Evolutionary conservation across 1,140 invertebrate species (phyloP).

Genomic region (Mesaphorura yosii): DNA sequence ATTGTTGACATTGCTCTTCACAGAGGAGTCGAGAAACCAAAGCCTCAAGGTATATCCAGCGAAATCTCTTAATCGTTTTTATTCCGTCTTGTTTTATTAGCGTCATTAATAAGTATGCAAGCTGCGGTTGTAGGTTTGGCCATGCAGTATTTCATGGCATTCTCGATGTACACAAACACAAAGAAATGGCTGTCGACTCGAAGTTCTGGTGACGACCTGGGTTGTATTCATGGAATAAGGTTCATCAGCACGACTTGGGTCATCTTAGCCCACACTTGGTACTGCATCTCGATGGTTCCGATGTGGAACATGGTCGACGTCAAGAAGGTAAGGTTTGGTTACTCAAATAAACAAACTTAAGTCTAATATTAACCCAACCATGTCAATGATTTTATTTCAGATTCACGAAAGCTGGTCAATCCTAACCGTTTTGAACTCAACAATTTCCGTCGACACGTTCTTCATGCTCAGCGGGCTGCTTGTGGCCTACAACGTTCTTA

Average conservation of each 20-base stretch:
- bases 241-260: conserved; percentile 45
- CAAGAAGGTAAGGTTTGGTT: conserved; percentile 18
- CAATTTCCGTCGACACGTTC: conserved; percentile 46
- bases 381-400: conserved; percentile 6
- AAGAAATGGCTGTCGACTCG: conserved; percentile 36
- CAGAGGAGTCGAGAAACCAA: conserved; percentile 2
- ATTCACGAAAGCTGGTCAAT: conserved; percentile 17
- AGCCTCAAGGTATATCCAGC: background rate
- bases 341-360: background rate
- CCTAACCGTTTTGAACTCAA: conserved; percentile 26
- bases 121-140: conserved; percentile 4
- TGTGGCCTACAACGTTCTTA: conserved; percentile 46
- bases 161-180: conserved; percentile 42
- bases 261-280: conserved; percentile 43
- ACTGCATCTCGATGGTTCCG: conserved; percentile 35
- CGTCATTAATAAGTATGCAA: background rate
- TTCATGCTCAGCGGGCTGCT: conserved; percentile 44
- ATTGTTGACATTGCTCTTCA: conserved; percentile 6
- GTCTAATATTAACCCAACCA: background rate
- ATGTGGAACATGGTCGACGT: conserved; percentile 31
- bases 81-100: too few species aligned
- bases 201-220: conserved; percentile 33
- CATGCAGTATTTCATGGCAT: conserved; percentile 29
- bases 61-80: too few species aligned
- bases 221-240: conserved; percentile 42